Base-by-base conservation (phyloP, 2,113 vertebrate species). In the Bambusicola thoracicus region DNA sequence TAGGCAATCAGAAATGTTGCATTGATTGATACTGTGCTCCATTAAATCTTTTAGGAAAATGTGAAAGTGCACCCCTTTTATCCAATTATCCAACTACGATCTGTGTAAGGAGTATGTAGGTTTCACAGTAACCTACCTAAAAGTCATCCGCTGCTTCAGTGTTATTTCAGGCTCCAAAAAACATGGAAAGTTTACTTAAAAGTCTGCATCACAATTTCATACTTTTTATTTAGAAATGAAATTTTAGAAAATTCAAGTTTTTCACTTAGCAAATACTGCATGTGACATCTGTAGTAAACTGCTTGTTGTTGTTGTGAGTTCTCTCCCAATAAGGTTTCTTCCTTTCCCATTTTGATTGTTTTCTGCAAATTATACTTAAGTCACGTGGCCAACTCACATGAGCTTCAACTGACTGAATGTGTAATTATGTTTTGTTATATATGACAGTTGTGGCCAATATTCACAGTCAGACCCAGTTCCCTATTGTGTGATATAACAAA, bases 351-450 rank as follows among this genome's bases (percentile, higher is more conserved):
- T 95, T 85, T 20, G 29, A 34, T 67, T 77, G 30, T 21, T 81
- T 73, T 43, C 27, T 75, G 73, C 72, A 86, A 91, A 90, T 93
- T 77, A 59, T 40, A 6, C 76, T 83, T 80, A 74, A 94, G 43
- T 88, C 73, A 88, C 0, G 0, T 92, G 92, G 25, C 80, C 20
- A 72, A 67, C 77, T 77, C 68, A n/a, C 72, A 91, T 79, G 65
- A 68, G 65, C 59, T 86, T 86, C 19, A 24, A 92, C 70, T 86
- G 76, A 84, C 68, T 91, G 88, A 88, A 92, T 74, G 44, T 81
- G 17, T 93, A 94, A 90, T 96, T 93, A 67, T 70, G 76, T 87
- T 92, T 87, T 89, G 68, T 93, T 92, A 46, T 85, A 51, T 44
- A 75, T 72, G 79, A 92, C 72, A 85, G 74, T 77, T 70, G 78